Evolutionary conservation across 2,797 vertebrate species (phyloP).

Genomic region (Mus spretus): DNA sequence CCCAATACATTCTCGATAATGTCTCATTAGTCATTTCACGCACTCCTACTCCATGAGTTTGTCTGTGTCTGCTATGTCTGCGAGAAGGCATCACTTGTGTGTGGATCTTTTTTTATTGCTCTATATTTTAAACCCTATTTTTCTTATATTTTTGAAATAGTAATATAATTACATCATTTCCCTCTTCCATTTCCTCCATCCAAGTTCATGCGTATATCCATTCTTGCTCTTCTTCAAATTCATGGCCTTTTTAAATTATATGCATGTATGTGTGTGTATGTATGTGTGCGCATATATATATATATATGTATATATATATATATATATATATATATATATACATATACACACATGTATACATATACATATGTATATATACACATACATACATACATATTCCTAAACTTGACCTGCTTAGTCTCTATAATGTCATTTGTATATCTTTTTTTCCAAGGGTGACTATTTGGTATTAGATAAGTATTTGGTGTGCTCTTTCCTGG

Average conservation of each 20-base stretch:
- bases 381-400: background rate
- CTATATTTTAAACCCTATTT: background rate
- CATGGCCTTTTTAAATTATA: background rate
- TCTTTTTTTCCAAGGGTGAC: background rate
- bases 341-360: no score
- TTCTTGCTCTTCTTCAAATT: background rate
- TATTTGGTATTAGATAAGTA: background rate
- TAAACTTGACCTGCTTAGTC: background rate
- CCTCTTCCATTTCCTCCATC: background rate
- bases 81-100: no score
- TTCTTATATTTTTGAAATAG: background rate
- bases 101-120: background rate
- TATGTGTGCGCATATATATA: background rate
- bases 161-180: background rate
- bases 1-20: background rate
- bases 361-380: no score
- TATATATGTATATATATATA: no score
- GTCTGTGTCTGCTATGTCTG: background rate
- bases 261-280: background rate
- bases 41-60: background rate
- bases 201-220: background rate
- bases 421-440: background rate
- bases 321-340: no score
- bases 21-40: background rate
- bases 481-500: background rate